These are phyloP conservation scores for Lucilia cuprina DNA, from an alignment of 1,140 invertebrate species.

Conservation along the genomic window DNA sequence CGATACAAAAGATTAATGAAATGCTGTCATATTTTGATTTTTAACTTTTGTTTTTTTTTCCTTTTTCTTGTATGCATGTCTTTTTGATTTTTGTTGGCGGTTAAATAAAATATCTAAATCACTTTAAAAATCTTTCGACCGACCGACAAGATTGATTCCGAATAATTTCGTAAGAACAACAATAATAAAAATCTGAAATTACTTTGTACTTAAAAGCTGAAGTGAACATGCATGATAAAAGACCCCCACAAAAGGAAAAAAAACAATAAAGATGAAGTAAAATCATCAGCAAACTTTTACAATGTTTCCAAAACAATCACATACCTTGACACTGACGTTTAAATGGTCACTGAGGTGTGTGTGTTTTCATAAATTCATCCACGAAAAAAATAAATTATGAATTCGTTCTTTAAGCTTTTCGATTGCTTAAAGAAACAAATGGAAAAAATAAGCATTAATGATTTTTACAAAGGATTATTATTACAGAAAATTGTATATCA, in stretches of 20 bases:
- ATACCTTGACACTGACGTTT: conserved; percentile 5
- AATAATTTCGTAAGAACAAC: neutral
- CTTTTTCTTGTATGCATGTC: too few species aligned
- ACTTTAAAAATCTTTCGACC: neutral
- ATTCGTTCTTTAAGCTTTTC: neutral
- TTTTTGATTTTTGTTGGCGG: neutral
- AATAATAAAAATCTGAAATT: neutral
- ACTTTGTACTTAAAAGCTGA: neutral
- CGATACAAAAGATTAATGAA: conserved; percentile 11
- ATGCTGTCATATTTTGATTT: conserved; percentile 7
- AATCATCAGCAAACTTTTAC: neutral
- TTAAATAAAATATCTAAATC: neutral
- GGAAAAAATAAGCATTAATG: neutral
- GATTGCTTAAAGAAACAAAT: neutral
- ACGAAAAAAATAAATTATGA: too few species aligned
- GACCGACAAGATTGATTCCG: conserved; percentile 9
- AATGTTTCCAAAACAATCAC: neutral
- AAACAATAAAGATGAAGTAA: neutral
- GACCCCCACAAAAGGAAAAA: neutral
- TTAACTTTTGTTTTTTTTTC: neutral
- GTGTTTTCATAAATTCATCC: too few species aligned
- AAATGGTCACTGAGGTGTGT: neutral
- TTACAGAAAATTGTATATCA: neutral
- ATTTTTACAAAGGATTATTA: neutral
- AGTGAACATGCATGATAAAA: neutral